Evolutionary conservation across 2,888 invertebrate species (phyloP).

Genomic region (Leptinotarsa juncta): DNA sequence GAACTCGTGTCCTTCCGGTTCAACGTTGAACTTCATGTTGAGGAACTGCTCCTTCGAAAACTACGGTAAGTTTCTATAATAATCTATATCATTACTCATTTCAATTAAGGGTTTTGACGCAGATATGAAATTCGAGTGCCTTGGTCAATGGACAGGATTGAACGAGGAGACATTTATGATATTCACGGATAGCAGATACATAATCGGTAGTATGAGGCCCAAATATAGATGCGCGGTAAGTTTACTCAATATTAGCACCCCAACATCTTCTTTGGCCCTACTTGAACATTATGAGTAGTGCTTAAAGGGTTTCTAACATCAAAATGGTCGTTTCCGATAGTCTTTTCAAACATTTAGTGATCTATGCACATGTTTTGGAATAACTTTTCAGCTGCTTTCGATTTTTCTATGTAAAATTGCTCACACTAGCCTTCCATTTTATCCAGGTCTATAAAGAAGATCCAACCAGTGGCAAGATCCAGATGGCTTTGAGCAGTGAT

Average conservation of each 20-base stretch:
- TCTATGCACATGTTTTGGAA: too few species aligned
- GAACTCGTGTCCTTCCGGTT: constrained; percentile 73
- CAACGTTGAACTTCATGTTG: constrained; percentile 70
- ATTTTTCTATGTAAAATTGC: too few species aligned
- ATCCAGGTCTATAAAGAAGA: constrained; percentile 52
- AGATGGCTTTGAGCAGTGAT: constrained; percentile 73
- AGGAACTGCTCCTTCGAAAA: constrained; percentile 70
- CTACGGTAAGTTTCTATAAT: constrained; percentile 64
- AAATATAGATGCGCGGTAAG: constrained; percentile 74
- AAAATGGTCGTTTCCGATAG: too few species aligned
- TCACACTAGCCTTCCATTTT: too few species aligned
- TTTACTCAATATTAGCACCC: constrained; percentile 19
- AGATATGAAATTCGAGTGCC: constrained; percentile 73
- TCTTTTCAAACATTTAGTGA: too few species aligned
- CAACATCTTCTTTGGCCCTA: too few species aligned
- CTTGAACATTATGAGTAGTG: too few species aligned
- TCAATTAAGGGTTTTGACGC: constrained; percentile 39
- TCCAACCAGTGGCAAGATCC: constrained; percentile 67
- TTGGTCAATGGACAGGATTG: constrained; percentile 73
- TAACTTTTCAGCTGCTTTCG: too few species aligned
- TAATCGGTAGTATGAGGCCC: constrained; percentile 63
- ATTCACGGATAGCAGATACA: constrained; percentile 68
- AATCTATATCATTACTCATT: not conserved
- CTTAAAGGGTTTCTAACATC: too few species aligned
- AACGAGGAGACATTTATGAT: constrained; percentile 71